Evolutionary conservation across 2,888 invertebrate genomes (phyloP).

Genomic region (Himalopsyche tibetana): DNA sequence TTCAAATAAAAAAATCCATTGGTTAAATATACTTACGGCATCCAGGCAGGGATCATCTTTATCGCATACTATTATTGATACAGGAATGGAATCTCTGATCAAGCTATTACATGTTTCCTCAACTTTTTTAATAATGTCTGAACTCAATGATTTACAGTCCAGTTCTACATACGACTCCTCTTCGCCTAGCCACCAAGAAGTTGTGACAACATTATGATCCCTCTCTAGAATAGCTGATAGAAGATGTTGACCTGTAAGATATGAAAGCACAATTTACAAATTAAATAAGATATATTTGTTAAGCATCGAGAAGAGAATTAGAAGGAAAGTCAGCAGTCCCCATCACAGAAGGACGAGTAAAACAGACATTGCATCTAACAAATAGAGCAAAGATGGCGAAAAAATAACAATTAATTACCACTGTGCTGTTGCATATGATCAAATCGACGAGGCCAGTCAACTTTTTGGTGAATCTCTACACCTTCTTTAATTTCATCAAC

Average conservation of each 20-base stretch:
- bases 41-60: conserved; percentile 79
- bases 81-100: conserved; percentile 80
- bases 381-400: background rate
- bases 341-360: background rate
- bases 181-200: conserved; percentile 90
- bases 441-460: conserved; percentile 88
- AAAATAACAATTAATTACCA: conserved; percentile 73
- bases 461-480: conserved; percentile 77
- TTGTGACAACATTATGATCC: conserved; percentile 82
- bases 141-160: conserved; percentile 75
- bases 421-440: conserved; percentile 97
- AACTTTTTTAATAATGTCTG: conserved; percentile 74
- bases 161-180: conserved; percentile 85
- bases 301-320: no score
- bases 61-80: conserved; percentile 80
- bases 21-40: conserved; percentile 68
- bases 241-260: conserved; percentile 84
- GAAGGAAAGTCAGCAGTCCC: no score
- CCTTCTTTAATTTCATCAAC: conserved; percentile 80
- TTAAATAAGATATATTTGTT: no score
- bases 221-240: conserved; percentile 86
- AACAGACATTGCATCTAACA: background rate
- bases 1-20: background rate
- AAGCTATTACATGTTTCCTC: conserved; percentile 83
- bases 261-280: background rate